Evolutionary conservation across 53 echinoderm and acorn worm genomes (phyloP), one percentile per base, ranked within the genome.

Genomic region (Apostichopus leukothele): DNA sequence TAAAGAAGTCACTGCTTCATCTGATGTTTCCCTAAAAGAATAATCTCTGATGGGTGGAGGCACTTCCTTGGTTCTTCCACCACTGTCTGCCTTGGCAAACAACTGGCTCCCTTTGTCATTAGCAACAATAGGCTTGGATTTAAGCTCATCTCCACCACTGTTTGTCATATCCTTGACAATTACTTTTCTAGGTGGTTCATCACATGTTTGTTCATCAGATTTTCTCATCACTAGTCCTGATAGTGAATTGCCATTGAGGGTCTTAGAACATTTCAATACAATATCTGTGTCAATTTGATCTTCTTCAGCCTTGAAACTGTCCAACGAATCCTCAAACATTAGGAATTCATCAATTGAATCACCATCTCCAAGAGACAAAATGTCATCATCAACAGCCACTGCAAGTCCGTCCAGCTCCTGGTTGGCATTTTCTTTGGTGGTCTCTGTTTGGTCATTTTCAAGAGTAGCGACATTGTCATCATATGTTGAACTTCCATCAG

Each of bases 291-390:
- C 68, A 12, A 19, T 68, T 14, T 68, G 11, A 71, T 71, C 71
- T 71, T 18, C 20, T 16, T 8, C 75, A 22, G 77, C 11, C 52
- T 76, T 76, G 50, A 39, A 6, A 76, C 50, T 76, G 16, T 76
- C 77, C 77, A 76, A 76, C 12, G 50, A 76, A 52, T 67, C 84
- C n/a, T 25, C 67, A 39, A 13, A 23, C 1, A 5, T 6, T 5
- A 60, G 61, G 18, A 85, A 68, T 6, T 85, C 61, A 9, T 85
- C 85, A 0, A 85, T 12, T 27, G 85, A 85, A 25, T 51, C 50
- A 9, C 68, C 16, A 85, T 85, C 85, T 10, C 85, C 85, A 23
- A 85, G 63, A 26, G 85, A 85, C 27, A 85, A 67, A 11, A 22
- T 5, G 13, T 67, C 85, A 63, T 67, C 85, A n/a, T 83, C 83